Percentiles rank a stretch among this genome's conserved stretches.
Conservation (phyloP, 2,797 vertebrate species). For the Anniella stebbinsi region DNA sequence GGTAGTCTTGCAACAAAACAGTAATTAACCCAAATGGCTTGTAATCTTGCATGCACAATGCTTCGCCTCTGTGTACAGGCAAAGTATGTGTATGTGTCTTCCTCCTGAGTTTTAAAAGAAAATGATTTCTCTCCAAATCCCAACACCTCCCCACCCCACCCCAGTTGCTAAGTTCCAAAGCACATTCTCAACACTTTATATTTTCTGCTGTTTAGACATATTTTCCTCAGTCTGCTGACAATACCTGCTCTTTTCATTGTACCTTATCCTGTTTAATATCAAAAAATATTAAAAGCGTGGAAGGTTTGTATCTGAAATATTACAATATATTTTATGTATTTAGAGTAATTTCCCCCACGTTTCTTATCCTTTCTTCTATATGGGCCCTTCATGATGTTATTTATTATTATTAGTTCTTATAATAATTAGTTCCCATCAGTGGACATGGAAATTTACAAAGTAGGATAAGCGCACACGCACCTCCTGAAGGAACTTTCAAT, state of each 20-base stretch:
- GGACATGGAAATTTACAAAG: background rate
- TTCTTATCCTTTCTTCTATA: background rate
- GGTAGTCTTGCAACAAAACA: slow-evolving; percentile 62
- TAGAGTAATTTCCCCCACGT: background rate
- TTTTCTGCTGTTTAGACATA: background rate
- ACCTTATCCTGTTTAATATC: background rate
- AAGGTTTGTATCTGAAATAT: background rate
- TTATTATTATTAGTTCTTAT: background rate
- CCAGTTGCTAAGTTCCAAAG: background rate
- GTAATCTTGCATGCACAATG: slow-evolving; percentile 25
- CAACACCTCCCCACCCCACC: no score
- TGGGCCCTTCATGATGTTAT: background rate
- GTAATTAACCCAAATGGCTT: slow-evolving; percentile 73
- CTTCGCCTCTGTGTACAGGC: slow-evolving; percentile 19
- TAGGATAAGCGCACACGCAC: background rate
- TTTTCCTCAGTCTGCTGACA: background rate
- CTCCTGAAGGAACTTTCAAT: background rate
- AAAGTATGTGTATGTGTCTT: slow-evolving; percentile 7
- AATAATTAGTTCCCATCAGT: no score
- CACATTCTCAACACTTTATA: background rate
- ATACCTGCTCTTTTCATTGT: background rate
- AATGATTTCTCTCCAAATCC: background rate
- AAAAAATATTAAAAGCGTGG: background rate
- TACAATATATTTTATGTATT: background rate
- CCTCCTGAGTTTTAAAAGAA: slow-evolving; percentile 14